Conservation (phyloP, 2,888 invertebrate genomes). For the Busseola fusca region DNA sequence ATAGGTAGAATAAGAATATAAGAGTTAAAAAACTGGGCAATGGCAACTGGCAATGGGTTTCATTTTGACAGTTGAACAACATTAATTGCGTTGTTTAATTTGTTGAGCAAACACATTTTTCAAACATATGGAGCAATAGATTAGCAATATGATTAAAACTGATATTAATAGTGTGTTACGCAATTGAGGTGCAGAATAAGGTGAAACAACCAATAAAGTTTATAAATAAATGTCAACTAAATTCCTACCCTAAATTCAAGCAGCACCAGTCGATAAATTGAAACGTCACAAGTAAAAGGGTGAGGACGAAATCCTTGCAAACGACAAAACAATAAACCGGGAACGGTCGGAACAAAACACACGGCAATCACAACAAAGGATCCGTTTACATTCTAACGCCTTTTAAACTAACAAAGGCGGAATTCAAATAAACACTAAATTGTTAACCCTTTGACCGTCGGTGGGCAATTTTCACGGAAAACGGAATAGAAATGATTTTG, state of each 20-base stretch:
- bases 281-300: slow-evolving; percentile 54
- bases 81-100: no score
- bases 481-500: slow-evolving; percentile 86
- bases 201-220: not conserved
- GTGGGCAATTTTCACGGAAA: slow-evolving; percentile 88
- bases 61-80: no score
- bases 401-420: slow-evolving; percentile 88
- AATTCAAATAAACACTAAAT: slow-evolving; percentile 88
- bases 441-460: slow-evolving; percentile 88
- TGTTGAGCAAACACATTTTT: no score
- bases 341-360: slow-evolving; percentile 71
- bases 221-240: slow-evolving; percentile 9
- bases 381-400: slow-evolving; percentile 87
- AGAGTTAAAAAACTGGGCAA: not conserved
- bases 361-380: slow-evolving; percentile 85
- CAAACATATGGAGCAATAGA: no score
- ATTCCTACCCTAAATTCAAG: slow-evolving; percentile 8
- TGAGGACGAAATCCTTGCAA: slow-evolving; percentile 56
- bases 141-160: no score
- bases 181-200: not conserved
- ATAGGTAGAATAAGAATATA: not conserved
- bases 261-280: slow-evolving; percentile 50
- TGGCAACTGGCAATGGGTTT: no score
- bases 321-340: slow-evolving; percentile 65
- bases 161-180: no score